Evolutionary conservation across 2,113 vertebrate genomes (phyloP), one percentile per base, ranked within the genome.

Genomic region (Tupaia chinensis): DNA sequence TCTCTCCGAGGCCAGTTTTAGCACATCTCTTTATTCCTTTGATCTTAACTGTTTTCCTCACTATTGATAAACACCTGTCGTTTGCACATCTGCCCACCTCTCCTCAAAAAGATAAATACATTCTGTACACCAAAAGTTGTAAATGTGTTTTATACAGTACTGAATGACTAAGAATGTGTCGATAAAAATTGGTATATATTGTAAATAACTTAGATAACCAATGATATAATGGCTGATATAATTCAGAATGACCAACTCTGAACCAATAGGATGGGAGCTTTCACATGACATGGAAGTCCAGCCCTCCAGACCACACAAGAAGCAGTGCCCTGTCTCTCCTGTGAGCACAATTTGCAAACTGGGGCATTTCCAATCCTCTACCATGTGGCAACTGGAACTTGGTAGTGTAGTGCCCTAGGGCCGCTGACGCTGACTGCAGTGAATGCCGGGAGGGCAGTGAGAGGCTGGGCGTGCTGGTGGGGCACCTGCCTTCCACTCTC

Each of bases 391-490:
- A 53, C 2, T 23, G 61, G 7, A 73, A 16, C 4, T 29, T 34
- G 20, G 20, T 32, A 19, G 29, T 9, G 3, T 63, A 9, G 25
- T 56, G 3, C 20, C 34, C 7, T 20, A 5, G 11, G 58, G 4
- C 2, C 9, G 53, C 3, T 61, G 29, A 9, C 27, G 3, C 7
- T 34, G 20, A 14, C 70, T 69, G 44, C 9, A 29, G 13, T 13
- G 1, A 90, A 12, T 9, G 63, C 1, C 7, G 0, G 6, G 17
- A 20, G 25, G 54, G 10, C 1, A 22, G 1, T 14, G 23, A 69
- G 13, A 13, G 3, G 27, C 22, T 22, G 5, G 10, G 5, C 3
- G 5, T 16, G 17, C 27, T 22, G 9, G 27, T 12, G 9, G 22
- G 27, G 61, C 4, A 10, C 20, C 5, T 9, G 6, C 9, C 72